Evolutionary conservation across 1,140 invertebrate species (phyloP).

Genomic region (Asbolus verrucosus): DNA sequence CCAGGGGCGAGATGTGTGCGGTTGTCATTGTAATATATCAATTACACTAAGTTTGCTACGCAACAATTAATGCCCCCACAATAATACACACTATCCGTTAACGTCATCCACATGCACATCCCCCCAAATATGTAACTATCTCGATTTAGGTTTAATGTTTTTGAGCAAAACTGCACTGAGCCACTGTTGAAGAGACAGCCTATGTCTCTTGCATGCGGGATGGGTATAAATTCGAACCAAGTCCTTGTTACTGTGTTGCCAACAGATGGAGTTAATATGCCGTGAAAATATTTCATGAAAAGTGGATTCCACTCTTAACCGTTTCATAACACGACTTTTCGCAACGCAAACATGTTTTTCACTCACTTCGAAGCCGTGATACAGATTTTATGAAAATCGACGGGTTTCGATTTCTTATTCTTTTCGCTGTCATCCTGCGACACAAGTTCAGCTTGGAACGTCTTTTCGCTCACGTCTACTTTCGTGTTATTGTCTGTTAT

Average conservation of each 20-base stretch:
- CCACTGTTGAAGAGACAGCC: slow-evolving; percentile 4
- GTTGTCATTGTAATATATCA: slow-evolving; percentile 30
- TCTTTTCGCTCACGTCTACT: too few relatives aligned
- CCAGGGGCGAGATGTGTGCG: slow-evolving; percentile 8
- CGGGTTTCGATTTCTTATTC: not conserved
- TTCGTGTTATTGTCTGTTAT: not conserved
- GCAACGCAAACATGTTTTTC: slow-evolving; percentile 36
- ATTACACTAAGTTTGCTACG: slow-evolving; percentile 17
- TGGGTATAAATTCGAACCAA: slow-evolving; percentile 28
- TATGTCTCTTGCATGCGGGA: slow-evolving; percentile 18
- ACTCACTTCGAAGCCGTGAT: too few relatives aligned
- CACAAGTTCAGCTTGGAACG: not conserved
- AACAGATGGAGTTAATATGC: slow-evolving; percentile 31
- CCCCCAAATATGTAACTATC: not conserved
- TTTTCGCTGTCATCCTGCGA: not conserved
- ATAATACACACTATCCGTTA: slow-evolving; percentile 19
- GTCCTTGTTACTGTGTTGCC: slow-evolving; percentile 26
- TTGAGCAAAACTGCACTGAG: slow-evolving; percentile 1
- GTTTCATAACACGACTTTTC: slow-evolving; percentile 31
- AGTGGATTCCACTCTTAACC: slow-evolving; percentile 22
- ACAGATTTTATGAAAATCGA: slow-evolving; percentile 25
- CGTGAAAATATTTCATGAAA: slow-evolving; percentile 28
- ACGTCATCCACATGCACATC: slow-evolving; percentile 7
- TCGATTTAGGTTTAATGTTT: not conserved
- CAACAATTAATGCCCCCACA: slow-evolving; percentile 31